phyloP scores from a whole-genome alignment of 2,797 vertebrate species.

The Gambusia yucatana region DNA sequence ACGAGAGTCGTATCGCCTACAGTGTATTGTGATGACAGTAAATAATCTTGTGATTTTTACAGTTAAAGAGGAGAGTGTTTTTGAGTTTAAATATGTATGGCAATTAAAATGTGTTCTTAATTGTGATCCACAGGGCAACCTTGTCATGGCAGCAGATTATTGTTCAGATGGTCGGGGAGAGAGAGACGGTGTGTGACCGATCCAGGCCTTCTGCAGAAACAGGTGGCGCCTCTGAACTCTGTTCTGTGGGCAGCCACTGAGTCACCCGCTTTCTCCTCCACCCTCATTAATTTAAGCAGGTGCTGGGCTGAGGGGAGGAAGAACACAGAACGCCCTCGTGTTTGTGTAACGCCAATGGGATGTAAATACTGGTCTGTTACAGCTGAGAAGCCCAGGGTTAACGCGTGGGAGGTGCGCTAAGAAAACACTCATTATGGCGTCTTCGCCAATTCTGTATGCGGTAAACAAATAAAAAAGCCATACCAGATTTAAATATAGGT shows the following conservation, averaged over 20 bases:
- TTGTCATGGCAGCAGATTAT: slow-evolving; percentile 24
- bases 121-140: slow-evolving; percentile 11
- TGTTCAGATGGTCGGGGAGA: slow-evolving; percentile 36
- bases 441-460: slow-evolving; percentile 18
- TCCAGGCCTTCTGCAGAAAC: slow-evolving; percentile 39
- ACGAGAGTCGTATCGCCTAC: not conserved
- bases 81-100: not conserved
- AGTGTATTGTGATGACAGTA: not conserved
- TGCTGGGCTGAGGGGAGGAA: slow-evolving; percentile 15
- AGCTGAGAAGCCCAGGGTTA: slow-evolving; percentile 7
- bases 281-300: slow-evolving; percentile 47
- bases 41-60: not conserved
- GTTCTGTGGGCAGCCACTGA: slow-evolving; percentile 37
- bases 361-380: slow-evolving; percentile 46
- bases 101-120: slow-evolving; percentile 25
- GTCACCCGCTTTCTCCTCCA: slow-evolving; percentile 42
- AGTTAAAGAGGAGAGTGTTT: not conserved
- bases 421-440: slow-evolving; percentile 36
- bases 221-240: slow-evolving; percentile 53
- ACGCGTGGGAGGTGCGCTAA: slow-evolving; percentile 43
- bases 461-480: not conserved
- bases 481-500: not conserved
- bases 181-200: slow-evolving; percentile 18
- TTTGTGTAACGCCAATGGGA: slow-evolving; percentile 34
- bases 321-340: slow-evolving; percentile 26